Percentiles rank a stretch among this genome's conserved stretches.
Conservation (phyloP, 2,888 invertebrate species). For the Hyposoter dolosus region DNA sequence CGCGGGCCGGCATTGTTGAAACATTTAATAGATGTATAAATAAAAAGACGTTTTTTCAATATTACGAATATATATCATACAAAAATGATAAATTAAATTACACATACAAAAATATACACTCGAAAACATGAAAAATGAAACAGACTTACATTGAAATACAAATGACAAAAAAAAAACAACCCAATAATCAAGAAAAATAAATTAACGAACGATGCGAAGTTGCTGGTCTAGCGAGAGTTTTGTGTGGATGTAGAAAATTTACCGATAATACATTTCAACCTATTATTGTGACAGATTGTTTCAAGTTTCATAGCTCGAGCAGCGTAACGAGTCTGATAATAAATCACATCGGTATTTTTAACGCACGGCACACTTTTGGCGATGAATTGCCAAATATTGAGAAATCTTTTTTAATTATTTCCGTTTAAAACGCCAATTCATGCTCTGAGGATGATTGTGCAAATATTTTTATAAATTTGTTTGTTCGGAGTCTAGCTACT, state of each 20-base stretch:
- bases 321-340: slow-evolving; percentile 11
- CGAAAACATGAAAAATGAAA: background rate
- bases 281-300: slow-evolving; percentile 61
- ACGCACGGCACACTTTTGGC: background rate
- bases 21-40: slow-evolving; percentile 80
- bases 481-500: background rate
- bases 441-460: background rate
- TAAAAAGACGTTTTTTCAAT: slow-evolving; percentile 72
- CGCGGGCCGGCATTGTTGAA: slow-evolving; percentile 79
- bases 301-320: slow-evolving; percentile 10
- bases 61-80: slow-evolving; percentile 72
- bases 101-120: slow-evolving; percentile 33
- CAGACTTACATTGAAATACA: slow-evolving; percentile 7
- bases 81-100: slow-evolving; percentile 40
- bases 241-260: slow-evolving; percentile 71
- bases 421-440: background rate
- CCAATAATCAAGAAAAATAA: slow-evolving; percentile 41
- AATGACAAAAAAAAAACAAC: slow-evolving; percentile 12
- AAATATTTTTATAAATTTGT: background rate
- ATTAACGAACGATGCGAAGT: slow-evolving; percentile 35
- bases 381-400: background rate
- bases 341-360: background rate
- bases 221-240: slow-evolving; percentile 59
- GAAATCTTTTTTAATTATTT: background rate
- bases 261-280: slow-evolving; percentile 71